Evolutionary conservation across 2,888 invertebrate genomes (phyloP).

Genomic region (Athalia circularis): DNA sequence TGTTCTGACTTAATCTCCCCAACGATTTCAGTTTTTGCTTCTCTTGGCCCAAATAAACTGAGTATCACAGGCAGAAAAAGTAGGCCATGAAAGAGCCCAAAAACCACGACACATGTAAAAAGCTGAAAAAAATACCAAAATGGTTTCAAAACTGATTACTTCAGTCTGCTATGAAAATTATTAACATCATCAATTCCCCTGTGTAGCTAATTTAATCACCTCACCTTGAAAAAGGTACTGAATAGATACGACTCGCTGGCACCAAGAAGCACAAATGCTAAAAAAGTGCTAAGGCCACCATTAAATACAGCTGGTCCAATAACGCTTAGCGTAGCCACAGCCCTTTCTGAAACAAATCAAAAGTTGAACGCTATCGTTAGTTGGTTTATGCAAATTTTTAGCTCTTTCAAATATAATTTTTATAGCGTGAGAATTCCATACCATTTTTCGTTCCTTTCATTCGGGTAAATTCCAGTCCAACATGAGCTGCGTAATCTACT

Average conservation of each 20-base stretch:
- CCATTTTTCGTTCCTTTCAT: conserved; percentile 73
- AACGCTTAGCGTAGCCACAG: conserved; percentile 70
- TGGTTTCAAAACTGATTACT: neutral
- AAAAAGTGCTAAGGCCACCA: conserved; percentile 76
- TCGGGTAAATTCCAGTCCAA: conserved; percentile 75
- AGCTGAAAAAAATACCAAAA: conserved; percentile 66
- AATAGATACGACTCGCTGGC: conserved; percentile 75
- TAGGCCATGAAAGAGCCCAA: conserved; percentile 76
- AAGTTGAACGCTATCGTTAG: neutral
- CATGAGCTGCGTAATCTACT: conserved; percentile 76
- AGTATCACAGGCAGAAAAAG: conserved; percentile 75
- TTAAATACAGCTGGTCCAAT: conserved; percentile 76
- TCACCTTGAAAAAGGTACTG: conserved; percentile 76
- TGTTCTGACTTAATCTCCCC: conserved; percentile 45
- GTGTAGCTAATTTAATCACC: neutral
- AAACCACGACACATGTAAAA: conserved; percentile 75
- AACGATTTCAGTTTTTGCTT: conserved; percentile 48
- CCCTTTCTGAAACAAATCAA: conserved; percentile 63
- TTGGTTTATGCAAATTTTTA: neutral
- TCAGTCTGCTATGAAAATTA: neutral
- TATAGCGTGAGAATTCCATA: conserved; percentile 54
- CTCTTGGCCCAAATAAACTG: conserved; percentile 73
- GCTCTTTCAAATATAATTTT: conserved; percentile 1
- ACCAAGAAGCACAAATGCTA: conserved; percentile 75
- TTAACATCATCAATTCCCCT: neutral